Evolutionary conservation across 2,797 vertebrate species (phyloP), one percentile per base, ranked within the genome.

Genomic region (Chelmon rostratus): DNA sequence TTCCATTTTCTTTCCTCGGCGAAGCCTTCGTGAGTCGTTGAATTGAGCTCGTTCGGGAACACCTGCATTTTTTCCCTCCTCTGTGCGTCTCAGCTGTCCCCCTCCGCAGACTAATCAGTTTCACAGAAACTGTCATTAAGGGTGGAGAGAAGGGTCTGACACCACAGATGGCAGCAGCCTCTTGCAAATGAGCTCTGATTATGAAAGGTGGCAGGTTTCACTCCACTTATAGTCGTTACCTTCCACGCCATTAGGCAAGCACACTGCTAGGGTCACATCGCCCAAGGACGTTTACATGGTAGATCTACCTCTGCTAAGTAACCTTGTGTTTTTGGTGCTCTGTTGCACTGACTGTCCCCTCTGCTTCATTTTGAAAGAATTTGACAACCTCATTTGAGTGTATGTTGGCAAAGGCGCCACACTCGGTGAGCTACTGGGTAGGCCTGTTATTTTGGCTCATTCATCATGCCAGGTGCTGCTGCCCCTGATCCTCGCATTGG

Each of bases 161-260:
- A 87, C 87, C 90, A 82, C 94, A 95, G 94, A 94, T 95, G 93
- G 92, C 85, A 66, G 83, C 83, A 85, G 71, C 86, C 76, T 91
- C 86, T 89, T 73, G 86, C 84, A 93, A 94, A 94, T 94, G 90
- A 94, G 92, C 82, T 87, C 85, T 92, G 91, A 93, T 90, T 94
- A 93, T 65, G 64, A 81, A 89, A 91, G 89, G 91, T 90, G 83
- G 79, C 89, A 87, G 88, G 89, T 91, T 89, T 94, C 90, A 89
- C 92, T 94, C 92, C 83, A 85, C 78, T 76, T 89, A 78, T 85
- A 72, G 28, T 56, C 42, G 33, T 71, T 71, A 77, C 73, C 88
- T 90, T 91, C 84, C 88, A 90, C 86, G 64, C 86, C 85, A 93
- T 94, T 93, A 92, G 78, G 81, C 88, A 88, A 77, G 86, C 79